Evolutionary conservation across 2,797 vertebrate species (phyloP).

Genomic region (Anniella stebbinsi): DNA sequence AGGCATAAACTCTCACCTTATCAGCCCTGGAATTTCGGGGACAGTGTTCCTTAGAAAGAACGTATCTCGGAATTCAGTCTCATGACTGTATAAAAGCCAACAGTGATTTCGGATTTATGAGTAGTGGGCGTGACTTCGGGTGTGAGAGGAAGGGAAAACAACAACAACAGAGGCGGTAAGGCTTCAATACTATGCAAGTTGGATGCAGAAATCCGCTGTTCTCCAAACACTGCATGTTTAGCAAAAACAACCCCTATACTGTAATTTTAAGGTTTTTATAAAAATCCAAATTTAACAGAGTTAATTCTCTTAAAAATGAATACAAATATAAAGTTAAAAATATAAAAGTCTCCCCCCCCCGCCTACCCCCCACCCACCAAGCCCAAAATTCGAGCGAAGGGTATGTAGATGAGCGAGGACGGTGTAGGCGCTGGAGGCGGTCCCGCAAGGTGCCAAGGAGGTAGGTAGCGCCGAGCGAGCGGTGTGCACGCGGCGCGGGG

Average conservation of each 20-base stretch:
- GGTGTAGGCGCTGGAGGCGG: accelerated
- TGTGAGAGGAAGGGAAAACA: background rate
- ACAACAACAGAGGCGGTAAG: background rate
- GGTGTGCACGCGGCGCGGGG: slow-evolving; percentile 27
- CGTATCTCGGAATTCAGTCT: background rate
- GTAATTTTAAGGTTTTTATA: background rate
- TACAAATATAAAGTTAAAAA: background rate
- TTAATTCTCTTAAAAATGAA: background rate
- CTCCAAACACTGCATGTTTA: background rate
- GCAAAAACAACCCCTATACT: background rate
- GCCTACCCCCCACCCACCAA: too few species aligned
- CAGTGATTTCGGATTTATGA: background rate
- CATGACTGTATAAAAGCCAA: background rate
- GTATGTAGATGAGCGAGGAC: accelerated
- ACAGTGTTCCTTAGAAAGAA: background rate
- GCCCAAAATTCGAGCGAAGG: accelerated
- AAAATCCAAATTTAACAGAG: too few species aligned
- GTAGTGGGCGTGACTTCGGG: background rate
- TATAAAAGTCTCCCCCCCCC: too few species aligned
- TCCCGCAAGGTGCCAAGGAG: background rate
- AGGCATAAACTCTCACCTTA: background rate
- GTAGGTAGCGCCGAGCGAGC: slow-evolving; percentile 1
- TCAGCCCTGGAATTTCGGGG: background rate
- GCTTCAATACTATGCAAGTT: background rate
- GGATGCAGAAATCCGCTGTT: too few species aligned